Percentiles rank a stretch among this genome's conserved stretches.
These are phyloP conservation scores for Anolis sagrei DNA, from an alignment of 2,113 vertebrate species.

Conservation along the genomic window DNA sequence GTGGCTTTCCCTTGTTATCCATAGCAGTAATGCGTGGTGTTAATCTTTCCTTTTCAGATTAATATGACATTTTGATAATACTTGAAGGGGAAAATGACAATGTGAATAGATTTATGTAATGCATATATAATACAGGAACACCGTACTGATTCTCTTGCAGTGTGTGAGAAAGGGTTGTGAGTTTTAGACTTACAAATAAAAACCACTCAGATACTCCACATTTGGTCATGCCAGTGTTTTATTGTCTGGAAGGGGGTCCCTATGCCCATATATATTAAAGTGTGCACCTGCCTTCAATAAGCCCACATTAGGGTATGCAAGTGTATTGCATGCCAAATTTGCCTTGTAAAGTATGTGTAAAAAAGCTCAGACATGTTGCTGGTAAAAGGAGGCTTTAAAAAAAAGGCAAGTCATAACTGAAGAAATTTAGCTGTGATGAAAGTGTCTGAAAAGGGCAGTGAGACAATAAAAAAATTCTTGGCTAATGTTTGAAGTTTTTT, in stretches of 20 bases:
- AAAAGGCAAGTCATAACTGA: constrained; percentile 36
- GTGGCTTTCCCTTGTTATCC: constrained; percentile 26
- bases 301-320: constrained; percentile 64
- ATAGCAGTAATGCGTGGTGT: constrained; percentile 35
- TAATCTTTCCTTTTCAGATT: constrained; percentile 48
- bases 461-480: constrained; percentile 25
- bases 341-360: constrained; percentile 73
- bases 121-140: constrained; percentile 39
- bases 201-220: constrained; percentile 63
- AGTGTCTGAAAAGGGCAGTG: constrained; percentile 39
- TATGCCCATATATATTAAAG: constrained; percentile 72
- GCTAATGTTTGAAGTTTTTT: constrained; percentile 7
- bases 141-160: constrained; percentile 46
- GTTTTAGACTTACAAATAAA: constrained; percentile 66
- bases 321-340: constrained; percentile 70
- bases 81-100: constrained; percentile 27
- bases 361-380: constrained; percentile 67
- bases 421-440: constrained; percentile 56
- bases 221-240: constrained; percentile 73
- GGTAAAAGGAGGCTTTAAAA: constrained; percentile 20
- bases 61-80: constrained; percentile 33
- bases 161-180: constrained; percentile 57
- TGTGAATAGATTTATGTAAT: constrained; percentile 51
- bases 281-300: constrained; percentile 81
- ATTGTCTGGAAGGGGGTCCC: constrained; percentile 74